A percentile compares a stretch with the other conserved stretches of the same genome.
These are phyloP conservation scores for Patella ulyssiponensis DNA, from an alignment of 2,888 invertebrate species.

Conservation along the genomic window DNA sequence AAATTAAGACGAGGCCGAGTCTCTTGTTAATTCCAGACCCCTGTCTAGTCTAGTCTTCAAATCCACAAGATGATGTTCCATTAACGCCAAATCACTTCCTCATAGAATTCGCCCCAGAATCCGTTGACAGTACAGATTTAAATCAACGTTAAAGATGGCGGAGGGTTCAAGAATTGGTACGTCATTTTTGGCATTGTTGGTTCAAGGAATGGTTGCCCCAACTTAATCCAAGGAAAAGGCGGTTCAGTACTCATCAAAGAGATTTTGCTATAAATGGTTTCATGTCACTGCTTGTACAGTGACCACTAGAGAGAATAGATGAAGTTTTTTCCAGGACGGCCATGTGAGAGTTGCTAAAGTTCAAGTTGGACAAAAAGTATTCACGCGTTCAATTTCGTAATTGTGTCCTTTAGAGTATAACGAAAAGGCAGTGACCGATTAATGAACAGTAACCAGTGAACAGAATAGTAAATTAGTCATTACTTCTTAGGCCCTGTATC, in stretches of 20 bases:
- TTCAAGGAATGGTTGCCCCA: conserved; percentile 22
- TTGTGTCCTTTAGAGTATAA: not conserved
- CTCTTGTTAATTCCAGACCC: conserved; percentile 35
- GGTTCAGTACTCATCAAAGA: conserved; percentile 5
- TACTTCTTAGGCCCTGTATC: too few relatives aligned
- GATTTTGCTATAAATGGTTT: conserved; percentile 11
- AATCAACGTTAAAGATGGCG: conserved; percentile 35
- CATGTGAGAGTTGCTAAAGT: conserved; percentile 15
- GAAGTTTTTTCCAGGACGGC: conserved; percentile 10
- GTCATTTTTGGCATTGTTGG: conserved; percentile 35
- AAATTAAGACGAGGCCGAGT: too few relatives aligned
- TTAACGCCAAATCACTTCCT: conserved; percentile 39
- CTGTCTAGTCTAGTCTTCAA: conserved; percentile 24
- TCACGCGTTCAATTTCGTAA: conserved; percentile 18
- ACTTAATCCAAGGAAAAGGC: conserved; percentile 28
- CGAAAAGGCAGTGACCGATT: too few relatives aligned
- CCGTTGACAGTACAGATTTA: conserved; percentile 28
- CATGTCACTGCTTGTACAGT: conserved; percentile 3
- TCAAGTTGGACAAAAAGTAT: not conserved
- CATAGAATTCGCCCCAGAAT: conserved; percentile 27
- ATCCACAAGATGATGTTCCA: conserved; percentile 27
- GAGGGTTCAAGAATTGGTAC: conserved; percentile 38
- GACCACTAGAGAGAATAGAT: conserved; percentile 4
- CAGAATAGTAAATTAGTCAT: too few relatives aligned
- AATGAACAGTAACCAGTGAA: too few relatives aligned